A percentile compares a stretch with the other conserved stretches of the same genome.
phyloP scores from a whole-genome alignment of 2,888 invertebrate species.

The Eledona agricola region DNA sequence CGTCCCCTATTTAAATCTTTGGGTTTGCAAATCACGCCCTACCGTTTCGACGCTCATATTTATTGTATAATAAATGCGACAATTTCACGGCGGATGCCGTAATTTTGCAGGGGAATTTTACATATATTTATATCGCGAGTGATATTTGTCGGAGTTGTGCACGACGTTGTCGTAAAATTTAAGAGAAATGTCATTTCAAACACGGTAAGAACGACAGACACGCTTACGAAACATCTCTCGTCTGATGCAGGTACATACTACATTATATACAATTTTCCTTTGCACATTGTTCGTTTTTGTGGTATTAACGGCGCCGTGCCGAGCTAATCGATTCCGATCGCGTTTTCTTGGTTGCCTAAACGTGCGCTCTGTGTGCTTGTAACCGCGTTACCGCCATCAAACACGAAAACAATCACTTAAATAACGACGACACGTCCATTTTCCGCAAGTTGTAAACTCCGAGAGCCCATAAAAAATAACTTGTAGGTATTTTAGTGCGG shows the following conservation, averaged over 20 bases:
- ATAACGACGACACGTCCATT: slow-evolving; percentile 30
- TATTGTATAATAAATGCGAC: too few relatives aligned
- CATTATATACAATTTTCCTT: too few relatives aligned
- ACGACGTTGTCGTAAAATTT: slow-evolving; percentile 11
- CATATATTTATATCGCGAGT: background rate
- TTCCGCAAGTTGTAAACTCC: slow-evolving; percentile 33
- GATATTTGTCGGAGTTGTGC: background rate
- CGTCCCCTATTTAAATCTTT: too few relatives aligned
- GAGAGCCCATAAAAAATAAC: slow-evolving; percentile 35
- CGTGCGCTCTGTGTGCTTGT: background rate
- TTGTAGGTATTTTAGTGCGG: slow-evolving; percentile 39
- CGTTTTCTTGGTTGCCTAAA: slow-evolving; percentile 9
- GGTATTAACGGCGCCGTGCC: too few relatives aligned
- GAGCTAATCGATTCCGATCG: too few relatives aligned
- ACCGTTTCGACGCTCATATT: too few relatives aligned
- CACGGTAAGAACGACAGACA: background rate
- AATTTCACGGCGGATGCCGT: too few relatives aligned
- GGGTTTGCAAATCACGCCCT: too few relatives aligned
- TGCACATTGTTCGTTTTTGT: too few relatives aligned
- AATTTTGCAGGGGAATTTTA: background rate
- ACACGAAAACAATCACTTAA: slow-evolving; percentile 22
- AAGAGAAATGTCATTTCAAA: slow-evolving; percentile 3
- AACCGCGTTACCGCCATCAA: slow-evolving; percentile 8
- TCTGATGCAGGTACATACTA: too few relatives aligned
- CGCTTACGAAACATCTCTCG: background rate